These are phyloP conservation scores for Pachycephala philippinensis DNA, from an alignment of 2,113 vertebrate species.

Conservation along the genomic window DNA sequence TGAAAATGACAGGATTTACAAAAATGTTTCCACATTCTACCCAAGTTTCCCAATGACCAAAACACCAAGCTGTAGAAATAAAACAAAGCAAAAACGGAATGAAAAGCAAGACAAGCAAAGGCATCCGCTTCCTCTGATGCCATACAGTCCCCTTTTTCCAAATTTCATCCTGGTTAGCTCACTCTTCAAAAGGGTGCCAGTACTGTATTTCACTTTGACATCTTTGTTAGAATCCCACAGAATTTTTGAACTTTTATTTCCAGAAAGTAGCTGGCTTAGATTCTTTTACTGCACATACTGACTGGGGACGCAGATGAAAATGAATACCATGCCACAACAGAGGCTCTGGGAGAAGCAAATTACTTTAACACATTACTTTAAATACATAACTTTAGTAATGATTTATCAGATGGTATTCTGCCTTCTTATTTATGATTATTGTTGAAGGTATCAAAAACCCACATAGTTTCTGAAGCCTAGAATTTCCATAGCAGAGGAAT, in stretches of 20 bases:
- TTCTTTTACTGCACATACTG: slow-evolving; percentile 75
- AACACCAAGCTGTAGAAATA: background rate
- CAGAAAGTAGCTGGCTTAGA: slow-evolving; percentile 71
- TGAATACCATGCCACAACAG: slow-evolving; percentile 66
- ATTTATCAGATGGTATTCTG: slow-evolving; percentile 77
- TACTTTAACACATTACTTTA: slow-evolving; percentile 50
- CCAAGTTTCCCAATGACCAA: background rate
- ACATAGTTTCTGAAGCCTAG: slow-evolving; percentile 69
- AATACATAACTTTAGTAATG: slow-evolving; percentile 73
- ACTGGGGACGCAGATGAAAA: slow-evolving; percentile 73
- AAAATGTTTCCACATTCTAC: background rate
- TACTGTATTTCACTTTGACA: background rate
- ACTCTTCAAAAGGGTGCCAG: background rate
- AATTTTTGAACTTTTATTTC: slow-evolving; percentile 82
- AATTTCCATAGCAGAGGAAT: slow-evolving; percentile 85
- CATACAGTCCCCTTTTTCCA: background rate
- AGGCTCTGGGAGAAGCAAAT: slow-evolving; percentile 74
- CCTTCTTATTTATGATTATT: slow-evolving; percentile 85
- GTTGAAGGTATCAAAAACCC: slow-evolving; percentile 70
- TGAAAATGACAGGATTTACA: background rate
- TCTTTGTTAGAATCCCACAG: slow-evolving; percentile 62
- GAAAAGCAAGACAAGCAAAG: background rate
- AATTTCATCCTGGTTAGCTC: background rate
- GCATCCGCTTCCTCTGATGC: fast-evolving
- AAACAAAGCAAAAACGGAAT: background rate